These are phyloP conservation scores for Penaeus indicus DNA, from an alignment of 1,140 invertebrate species.

Conservation along the genomic window DNA sequence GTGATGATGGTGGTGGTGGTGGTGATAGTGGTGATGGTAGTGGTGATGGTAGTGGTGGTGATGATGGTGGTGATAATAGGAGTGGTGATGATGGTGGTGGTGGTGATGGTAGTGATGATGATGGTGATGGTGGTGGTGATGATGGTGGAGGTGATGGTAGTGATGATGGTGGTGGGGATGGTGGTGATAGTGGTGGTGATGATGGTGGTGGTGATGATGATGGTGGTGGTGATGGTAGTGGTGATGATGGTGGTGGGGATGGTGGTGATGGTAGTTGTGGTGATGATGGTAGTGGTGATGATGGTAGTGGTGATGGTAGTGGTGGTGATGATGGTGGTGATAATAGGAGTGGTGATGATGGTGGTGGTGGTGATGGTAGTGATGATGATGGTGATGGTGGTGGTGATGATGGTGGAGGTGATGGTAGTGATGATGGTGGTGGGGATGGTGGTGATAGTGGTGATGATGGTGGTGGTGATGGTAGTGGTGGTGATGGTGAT, in stretches of 20 bases:
- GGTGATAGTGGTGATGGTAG: not conserved
- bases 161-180: not conserved
- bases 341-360: not conserved
- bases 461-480: too few species aligned
- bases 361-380: not conserved
- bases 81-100: not conserved
- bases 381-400: not conserved
- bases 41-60: constrained; percentile 4
- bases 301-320: not conserved
- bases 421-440: too few species aligned
- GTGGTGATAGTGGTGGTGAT: not conserved
- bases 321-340: not conserved
- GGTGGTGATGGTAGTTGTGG: not conserved
- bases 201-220: not conserved
- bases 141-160: not conserved
- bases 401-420: too few species aligned
- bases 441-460: too few species aligned
- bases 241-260: not conserved
- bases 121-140: not conserved
- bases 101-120: not conserved
- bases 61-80: not conserved
- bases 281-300: too few species aligned
- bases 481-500: too few species aligned
- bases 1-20: not conserved
- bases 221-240: not conserved